phyloP scores from a whole-genome alignment of 2,797 vertebrate species.

The Pseudochaenichthys georgianus region DNA sequence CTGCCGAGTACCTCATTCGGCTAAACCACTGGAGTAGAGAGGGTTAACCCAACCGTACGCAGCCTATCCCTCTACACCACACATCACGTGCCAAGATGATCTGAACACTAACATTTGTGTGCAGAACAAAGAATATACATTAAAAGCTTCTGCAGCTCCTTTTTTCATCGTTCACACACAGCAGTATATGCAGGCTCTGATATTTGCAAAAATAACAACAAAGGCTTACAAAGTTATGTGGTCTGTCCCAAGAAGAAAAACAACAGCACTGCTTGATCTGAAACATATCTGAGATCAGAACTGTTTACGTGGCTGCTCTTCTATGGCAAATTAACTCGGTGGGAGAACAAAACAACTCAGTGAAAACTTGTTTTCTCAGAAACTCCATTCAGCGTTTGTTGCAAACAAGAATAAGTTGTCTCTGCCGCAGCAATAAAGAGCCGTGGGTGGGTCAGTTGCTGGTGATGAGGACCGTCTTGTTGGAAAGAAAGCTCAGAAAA shows the following conservation, averaged over 20 bases:
- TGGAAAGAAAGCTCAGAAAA: slow-evolving; percentile 50
- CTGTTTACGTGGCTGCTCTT: slow-evolving; percentile 54
- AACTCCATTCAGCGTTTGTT: slow-evolving; percentile 47
- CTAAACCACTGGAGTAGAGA: slow-evolving; percentile 58
- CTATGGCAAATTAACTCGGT: slow-evolving; percentile 51
- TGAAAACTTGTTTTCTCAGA: slow-evolving; percentile 59
- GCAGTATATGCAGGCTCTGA: not conserved
- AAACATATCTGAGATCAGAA: slow-evolving; percentile 69
- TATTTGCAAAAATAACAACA: slow-evolving; percentile 66
- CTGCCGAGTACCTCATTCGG: slow-evolving; percentile 52
- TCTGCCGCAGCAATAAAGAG: slow-evolving; percentile 51
- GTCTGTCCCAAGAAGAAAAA: slow-evolving; percentile 17
- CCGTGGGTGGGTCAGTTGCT: slow-evolving; percentile 57
- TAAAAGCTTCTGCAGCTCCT: slow-evolving; percentile 32
- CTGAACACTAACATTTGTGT: slow-evolving; percentile 65
- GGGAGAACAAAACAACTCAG: slow-evolving; percentile 45
- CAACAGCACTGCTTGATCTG: slow-evolving; percentile 45
- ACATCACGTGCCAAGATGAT: slow-evolving; percentile 41
- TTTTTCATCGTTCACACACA: slow-evolving; percentile 42
- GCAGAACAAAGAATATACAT: slow-evolving; percentile 57
- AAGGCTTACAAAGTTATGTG: slow-evolving; percentile 49
- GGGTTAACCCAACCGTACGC: slow-evolving; percentile 56
- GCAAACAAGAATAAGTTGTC: slow-evolving; percentile 24
- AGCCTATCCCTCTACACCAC: slow-evolving; percentile 38
- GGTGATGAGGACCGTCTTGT: slow-evolving; percentile 47